Evolutionary conservation across 2,888 invertebrate genomes (phyloP).

Genomic region (Protophormia terraenovae): DNA sequence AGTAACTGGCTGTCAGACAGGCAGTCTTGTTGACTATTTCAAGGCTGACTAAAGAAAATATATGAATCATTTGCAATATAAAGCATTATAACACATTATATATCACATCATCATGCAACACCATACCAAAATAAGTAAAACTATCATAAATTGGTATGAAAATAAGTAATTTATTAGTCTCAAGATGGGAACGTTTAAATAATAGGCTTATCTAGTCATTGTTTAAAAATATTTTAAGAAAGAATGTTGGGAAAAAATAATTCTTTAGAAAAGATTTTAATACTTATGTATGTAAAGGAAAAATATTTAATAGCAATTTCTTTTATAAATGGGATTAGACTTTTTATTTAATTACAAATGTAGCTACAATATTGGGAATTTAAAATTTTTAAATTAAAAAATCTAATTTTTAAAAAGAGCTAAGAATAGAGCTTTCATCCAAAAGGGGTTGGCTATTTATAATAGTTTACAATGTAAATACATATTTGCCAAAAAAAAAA

Average conservation of each 20-base stretch:
- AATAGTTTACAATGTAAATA: no score
- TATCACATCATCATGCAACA: background rate
- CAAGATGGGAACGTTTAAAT: background rate
- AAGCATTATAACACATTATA: background rate
- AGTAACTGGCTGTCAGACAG: constrained; percentile 5
- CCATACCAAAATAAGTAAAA: background rate
- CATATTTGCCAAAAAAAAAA: background rate
- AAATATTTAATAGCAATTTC: no score
- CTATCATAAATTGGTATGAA: background rate
- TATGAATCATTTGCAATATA: background rate
- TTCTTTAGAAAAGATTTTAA: no score
- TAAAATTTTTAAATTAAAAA: no score
- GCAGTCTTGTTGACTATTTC: background rate
- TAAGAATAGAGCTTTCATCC: no score
- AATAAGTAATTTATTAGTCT: background rate
- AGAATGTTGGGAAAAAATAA: background rate
- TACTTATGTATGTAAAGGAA: no score
- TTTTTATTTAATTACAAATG: no score
- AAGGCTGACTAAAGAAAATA: background rate
- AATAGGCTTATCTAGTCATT: background rate
- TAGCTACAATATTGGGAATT: no score
- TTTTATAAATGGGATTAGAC: no score
- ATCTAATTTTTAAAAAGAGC: no score
- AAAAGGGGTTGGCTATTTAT: background rate
- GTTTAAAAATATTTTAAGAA: background rate